Conservation (phyloP, 1,140 invertebrate species). For the Aphaenogaster rudis region DNA sequence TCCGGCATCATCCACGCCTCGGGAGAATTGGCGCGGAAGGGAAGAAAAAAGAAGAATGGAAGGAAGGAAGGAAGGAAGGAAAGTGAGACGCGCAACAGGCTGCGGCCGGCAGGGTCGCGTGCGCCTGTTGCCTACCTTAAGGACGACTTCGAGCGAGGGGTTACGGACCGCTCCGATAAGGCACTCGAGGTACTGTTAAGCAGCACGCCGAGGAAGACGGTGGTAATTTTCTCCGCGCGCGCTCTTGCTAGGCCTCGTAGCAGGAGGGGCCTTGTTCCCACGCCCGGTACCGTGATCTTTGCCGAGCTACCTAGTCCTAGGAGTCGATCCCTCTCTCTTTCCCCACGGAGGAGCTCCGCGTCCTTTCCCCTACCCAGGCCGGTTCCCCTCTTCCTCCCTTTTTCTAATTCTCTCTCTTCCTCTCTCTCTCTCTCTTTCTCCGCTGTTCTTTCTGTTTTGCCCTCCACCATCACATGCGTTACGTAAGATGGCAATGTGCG, state of each 20-base stretch:
- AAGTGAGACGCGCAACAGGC: conserved; percentile 53
- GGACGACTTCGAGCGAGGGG: conserved; percentile 58
- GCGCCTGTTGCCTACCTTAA: conserved; percentile 40
- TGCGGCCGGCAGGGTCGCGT: conserved; percentile 49
- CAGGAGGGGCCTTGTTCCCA: conserved; percentile 81
- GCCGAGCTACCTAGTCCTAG: conserved; percentile 76
- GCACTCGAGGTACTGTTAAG: conserved; percentile 76
- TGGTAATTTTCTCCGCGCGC: conserved; percentile 69
- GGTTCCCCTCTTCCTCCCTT: background rate
- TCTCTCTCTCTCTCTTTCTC: conserved; percentile 50
- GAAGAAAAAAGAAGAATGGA: background rate
- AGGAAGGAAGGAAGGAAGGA: conserved; percentile 17
- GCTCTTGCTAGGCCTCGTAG: conserved; percentile 31
- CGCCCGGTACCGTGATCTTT: conserved; percentile 83
- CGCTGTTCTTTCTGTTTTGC: conserved; percentile 31
- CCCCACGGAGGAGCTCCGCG: conserved; percentile 36
- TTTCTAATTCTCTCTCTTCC: background rate
- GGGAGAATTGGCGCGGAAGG: background rate
- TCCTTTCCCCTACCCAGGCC: conserved; percentile 59
- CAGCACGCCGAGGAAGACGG: conserved; percentile 60
- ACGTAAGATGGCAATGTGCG: conserved; percentile 76
- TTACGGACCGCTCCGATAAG: conserved; percentile 60
- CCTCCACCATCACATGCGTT: conserved; percentile 70
- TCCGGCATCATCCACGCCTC: conserved; percentile 2
- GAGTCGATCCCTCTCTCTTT: conserved; percentile 44